Conservation (phyloP, 2,888 invertebrate species). For the Euzetes globulus region DNA sequence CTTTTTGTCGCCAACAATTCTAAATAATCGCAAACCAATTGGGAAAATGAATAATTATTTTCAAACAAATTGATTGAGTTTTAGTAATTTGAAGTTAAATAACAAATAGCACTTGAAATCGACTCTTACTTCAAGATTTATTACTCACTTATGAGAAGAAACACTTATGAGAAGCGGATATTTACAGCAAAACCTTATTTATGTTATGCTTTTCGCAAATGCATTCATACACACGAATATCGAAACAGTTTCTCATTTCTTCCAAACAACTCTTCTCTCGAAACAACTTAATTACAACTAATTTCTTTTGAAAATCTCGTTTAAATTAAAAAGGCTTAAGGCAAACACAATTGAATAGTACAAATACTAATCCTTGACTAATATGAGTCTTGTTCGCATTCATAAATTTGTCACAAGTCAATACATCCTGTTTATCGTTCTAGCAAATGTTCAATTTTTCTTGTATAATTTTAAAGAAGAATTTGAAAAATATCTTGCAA, state of each 20-base stretch:
- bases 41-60: not conserved
- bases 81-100: not conserved
- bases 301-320: not conserved
- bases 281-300: not conserved
- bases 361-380: too few species aligned
- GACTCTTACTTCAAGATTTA: constrained; percentile 8
- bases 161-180: constrained; percentile 3
- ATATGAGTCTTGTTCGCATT: too few species aligned
- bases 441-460: too few species aligned
- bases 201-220: not conserved
- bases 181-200: not conserved
- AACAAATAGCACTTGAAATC: constrained; percentile 3
- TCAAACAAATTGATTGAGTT: not conserved
- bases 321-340: too few species aligned
- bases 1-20: not conserved
- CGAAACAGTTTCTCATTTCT: not conserved
- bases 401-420: too few species aligned
- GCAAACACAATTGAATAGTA: too few species aligned
- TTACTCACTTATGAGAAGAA: not conserved
- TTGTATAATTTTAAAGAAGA: too few species aligned
- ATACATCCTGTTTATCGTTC: too few species aligned
- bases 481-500: too few species aligned
- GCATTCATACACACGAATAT: not conserved
- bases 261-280: too few species aligned
- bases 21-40: too few species aligned